phyloP scores from a whole-genome alignment of 2,113 vertebrate species.

The Panthera tigris region DNA sequence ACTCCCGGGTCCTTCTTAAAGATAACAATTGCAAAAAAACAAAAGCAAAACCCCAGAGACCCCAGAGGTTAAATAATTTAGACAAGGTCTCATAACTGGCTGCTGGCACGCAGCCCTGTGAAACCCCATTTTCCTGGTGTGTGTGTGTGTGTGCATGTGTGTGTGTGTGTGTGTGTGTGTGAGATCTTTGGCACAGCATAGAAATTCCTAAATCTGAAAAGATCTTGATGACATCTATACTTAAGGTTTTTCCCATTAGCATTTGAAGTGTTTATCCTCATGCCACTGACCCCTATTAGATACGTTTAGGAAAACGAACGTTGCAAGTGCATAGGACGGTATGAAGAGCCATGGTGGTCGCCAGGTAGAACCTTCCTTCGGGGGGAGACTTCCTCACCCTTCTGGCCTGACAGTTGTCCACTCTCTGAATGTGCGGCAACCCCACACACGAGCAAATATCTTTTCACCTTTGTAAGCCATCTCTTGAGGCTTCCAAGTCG shows the following conservation, averaged over 20 bases:
- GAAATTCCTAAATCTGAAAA: neutral
- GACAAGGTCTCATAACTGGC: rapidly evolving
- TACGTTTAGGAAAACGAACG: no score
- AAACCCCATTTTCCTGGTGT: neutral
- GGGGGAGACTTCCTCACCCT: neutral
- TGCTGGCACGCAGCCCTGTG: rapidly evolving
- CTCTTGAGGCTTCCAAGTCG: neutral
- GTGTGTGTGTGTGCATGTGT: neutral
- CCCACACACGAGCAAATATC: rapidly evolving
- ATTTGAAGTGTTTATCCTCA: neutral
- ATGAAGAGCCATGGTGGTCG: neutral
- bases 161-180: neutral
- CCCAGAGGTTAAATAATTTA: rapidly evolving
- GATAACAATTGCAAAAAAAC: neutral
- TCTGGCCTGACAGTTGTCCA: no score
- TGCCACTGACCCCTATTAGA: rapidly evolving
- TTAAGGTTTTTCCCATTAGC: neutral
- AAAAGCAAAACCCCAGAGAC: neutral
- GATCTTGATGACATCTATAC: neutral
- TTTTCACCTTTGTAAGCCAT: neutral
- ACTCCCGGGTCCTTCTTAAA: neutral
- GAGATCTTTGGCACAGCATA: no score
- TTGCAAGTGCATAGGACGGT: rapidly evolving
- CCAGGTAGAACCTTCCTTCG: rapidly evolving
- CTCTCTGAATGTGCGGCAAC: rapidly evolving